Evolutionary conservation across 2,888 invertebrate genomes (phyloP).

Genomic region (Dryomyza anilis): DNA sequence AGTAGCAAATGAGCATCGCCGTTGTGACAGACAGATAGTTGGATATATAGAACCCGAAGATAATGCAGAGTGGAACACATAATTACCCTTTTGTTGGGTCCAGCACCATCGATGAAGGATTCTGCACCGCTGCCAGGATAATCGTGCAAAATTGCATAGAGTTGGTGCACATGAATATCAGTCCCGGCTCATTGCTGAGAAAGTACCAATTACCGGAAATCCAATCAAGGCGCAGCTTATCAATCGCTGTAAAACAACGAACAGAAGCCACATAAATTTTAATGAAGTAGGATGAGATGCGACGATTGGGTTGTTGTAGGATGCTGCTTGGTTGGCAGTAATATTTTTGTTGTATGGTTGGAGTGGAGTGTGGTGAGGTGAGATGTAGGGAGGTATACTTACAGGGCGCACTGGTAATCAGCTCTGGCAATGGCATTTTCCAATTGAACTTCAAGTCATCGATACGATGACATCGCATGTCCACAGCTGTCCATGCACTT

Average conservation of each 20-base stretch:
- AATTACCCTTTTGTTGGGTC: constrained; percentile 75
- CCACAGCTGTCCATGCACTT: constrained; percentile 56
- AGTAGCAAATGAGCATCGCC: background rate
- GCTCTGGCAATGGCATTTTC: constrained; percentile 66
- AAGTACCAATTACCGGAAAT: constrained; percentile 86
- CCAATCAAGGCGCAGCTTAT: constrained; percentile 83
- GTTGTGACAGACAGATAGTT: background rate
- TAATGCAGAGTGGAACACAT: too few species aligned
- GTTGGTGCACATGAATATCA: constrained; percentile 73
- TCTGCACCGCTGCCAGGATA: constrained; percentile 70
- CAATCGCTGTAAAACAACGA: constrained; percentile 69
- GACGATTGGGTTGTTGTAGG: too few species aligned
- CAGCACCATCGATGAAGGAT: constrained; percentile 76
- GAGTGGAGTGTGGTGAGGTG: background rate
- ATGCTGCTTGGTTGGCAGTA: too few species aligned
- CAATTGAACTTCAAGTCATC: constrained; percentile 69
- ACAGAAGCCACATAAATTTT: too few species aligned
- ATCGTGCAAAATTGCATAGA: constrained; percentile 71
- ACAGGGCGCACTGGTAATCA: constrained; percentile 71
- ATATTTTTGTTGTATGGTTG: too few species aligned
- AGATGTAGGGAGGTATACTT: constrained; percentile 48
- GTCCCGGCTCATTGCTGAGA: constrained; percentile 70
- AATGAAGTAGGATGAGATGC: too few species aligned
- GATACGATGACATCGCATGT: constrained; percentile 71
- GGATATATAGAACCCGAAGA: background rate